Percentiles rank a stretch among this genome's conserved stretches.
These are phyloP conservation scores for Acleris laterana DNA, from an alignment of 2,888 invertebrate species.

Conservation along the genomic window DNA sequence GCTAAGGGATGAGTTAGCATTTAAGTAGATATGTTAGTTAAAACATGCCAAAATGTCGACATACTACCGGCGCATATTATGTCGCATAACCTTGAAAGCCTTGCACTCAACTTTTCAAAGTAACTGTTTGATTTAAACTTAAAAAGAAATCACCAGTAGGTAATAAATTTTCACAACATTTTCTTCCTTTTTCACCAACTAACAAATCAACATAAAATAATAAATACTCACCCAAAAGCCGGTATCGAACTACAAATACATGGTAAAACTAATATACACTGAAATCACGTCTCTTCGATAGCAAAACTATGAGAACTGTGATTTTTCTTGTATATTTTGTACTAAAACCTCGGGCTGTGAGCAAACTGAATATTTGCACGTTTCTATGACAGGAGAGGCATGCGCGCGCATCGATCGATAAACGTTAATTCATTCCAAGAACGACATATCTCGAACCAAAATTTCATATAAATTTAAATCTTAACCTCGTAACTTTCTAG, in stretches of 20 bases:
- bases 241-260: slow-evolving; percentile 10
- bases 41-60: not conserved
- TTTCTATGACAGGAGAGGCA: slow-evolving; percentile 53
- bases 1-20: not conserved
- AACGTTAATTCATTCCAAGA: slow-evolving; percentile 18
- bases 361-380: slow-evolving; percentile 61
- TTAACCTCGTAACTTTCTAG: too few species aligned
- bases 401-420: slow-evolving; percentile 80
- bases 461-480: too few species aligned
- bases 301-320: slow-evolving; percentile 9
- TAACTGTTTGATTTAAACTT: not conserved
- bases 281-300: slow-evolving; percentile 27
- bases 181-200: not conserved
- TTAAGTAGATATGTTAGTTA: too few species aligned
- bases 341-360: slow-evolving; percentile 47
- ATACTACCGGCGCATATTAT: not conserved
- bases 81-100: slow-evolving; percentile 5
- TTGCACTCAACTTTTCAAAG: not conserved
- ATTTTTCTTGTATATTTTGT: slow-evolving; percentile 16
- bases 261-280: not conserved
- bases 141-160: not conserved
- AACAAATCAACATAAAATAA: not conserved
- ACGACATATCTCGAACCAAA: not conserved
- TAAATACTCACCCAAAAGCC: slow-evolving; percentile 6
- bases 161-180: slow-evolving; percentile 1